Conservation (phyloP, 2,888 invertebrate genomes). For the Metacarcinus magister region DNA sequence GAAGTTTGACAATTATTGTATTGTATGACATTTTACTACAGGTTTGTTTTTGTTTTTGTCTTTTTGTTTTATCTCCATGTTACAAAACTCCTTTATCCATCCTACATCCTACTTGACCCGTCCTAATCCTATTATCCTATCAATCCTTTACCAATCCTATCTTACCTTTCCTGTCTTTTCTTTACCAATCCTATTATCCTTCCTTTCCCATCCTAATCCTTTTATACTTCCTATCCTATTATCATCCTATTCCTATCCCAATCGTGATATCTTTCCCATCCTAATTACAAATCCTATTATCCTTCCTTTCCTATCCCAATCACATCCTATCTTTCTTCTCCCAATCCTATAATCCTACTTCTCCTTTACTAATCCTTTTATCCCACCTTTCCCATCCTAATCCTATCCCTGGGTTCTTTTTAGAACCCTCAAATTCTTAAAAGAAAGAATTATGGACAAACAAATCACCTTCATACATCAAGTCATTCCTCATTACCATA, state of each 20-base stretch:
- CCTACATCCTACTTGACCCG: not conserved
- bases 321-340: not conserved
- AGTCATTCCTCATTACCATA: not conserved
- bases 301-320: not conserved
- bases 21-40: not conserved
- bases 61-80: not conserved
- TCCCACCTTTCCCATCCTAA: slow-evolving; percentile 58
- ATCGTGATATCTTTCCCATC: no score
- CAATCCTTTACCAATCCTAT: not conserved
- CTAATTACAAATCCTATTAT: no score
- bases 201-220: slow-evolving; percentile 59
- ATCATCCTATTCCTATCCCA: not conserved
- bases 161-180: not conserved
- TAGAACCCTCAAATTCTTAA: slow-evolving; percentile 81
- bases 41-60: no score
- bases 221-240: not conserved
- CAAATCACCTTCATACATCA: not conserved
- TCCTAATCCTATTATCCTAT: no score
- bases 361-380: slow-evolving; percentile 70
- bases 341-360: slow-evolving; percentile 6
- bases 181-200: not conserved
- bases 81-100: no score
- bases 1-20: not conserved
- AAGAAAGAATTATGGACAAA: slow-evolving; percentile 76
- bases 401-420: slow-evolving; percentile 77